Base-by-base conservation (phyloP, 2,113 vertebrate genomes). In the Lamprotornis superbus region DNA sequence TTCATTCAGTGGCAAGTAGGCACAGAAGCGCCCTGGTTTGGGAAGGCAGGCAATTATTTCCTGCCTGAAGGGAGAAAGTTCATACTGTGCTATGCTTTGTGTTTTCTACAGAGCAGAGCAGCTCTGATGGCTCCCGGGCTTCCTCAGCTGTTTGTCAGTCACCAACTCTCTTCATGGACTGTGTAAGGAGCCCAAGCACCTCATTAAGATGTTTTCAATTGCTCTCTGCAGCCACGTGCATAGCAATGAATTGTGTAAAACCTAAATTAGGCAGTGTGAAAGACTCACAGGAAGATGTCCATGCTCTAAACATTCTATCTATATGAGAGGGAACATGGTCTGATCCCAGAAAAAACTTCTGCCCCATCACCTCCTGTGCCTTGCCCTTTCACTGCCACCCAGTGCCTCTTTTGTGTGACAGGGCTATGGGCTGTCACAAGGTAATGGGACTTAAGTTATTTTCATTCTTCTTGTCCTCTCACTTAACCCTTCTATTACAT, bases 31-130 rank as follows among this genome's bases (percentile, higher is more conserved):
- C 95, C 89, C 93, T 92, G 95, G 89, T 89, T 94, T 93, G 94
- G 83, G 93, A 93, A 94, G 86, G 86, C 86, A 95, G 83, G 91
- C 77, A 96, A 96, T 97, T 97, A 97, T 97, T 96, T 97, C 89
- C 77, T 95, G 93, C 95, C 95, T 95, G 91, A 97, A 96, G 96
- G 94, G 93, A 94, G 89, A 94, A 90, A 84, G 95, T 92, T 97
- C 95, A 81, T 22, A 30, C 86, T 63, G 57, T 67, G 80, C 86
- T 91, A 89, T 63, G 86, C 83, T 93, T 83, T 90, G 80, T 94
- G 89, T 75, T 93, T 94, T 63, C 91, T 56, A 12, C 80, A 68
- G 95, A 92, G 93, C 83, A 91, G 94, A 93, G 91, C 35, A 1
- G 17, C 94, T 87, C 86, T 84, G 89, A 95, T 89, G 1, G 40